Conservation (phyloP, 2,113 vertebrate species). For the Notothenia rossii region DNA sequence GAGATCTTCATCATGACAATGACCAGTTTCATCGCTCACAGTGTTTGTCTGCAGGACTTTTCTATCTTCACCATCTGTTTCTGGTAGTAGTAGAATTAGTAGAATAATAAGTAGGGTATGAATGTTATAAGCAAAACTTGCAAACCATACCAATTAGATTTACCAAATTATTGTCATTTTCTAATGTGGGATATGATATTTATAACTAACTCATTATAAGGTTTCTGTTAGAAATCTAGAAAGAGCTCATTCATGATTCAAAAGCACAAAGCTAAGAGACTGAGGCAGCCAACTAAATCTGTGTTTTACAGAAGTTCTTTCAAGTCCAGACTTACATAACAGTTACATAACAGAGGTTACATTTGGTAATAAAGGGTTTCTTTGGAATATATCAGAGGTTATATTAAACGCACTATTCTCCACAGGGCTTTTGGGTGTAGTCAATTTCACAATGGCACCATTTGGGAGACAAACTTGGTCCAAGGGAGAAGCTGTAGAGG, state of each 20-base stretch:
- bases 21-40: background rate
- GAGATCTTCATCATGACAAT: too few relatives aligned
- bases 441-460: slow-evolving; percentile 18
- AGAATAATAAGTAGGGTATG: background rate
- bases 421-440: slow-evolving; percentile 25
- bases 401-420: slow-evolving; percentile 17
- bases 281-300: background rate
- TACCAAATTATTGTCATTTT: background rate
- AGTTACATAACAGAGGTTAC: slow-evolving; percentile 51
- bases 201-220: too few relatives aligned
- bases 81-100: background rate
- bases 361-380: background rate
- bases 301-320: background rate
- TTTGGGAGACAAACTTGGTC: slow-evolving; percentile 15
- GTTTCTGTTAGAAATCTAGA: background rate
- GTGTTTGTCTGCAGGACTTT: background rate
- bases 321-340: background rate
- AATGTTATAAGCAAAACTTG: too few relatives aligned
- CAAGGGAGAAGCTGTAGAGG: background rate
- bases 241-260: background rate
- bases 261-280: background rate
- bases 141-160: too few relatives aligned
- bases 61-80: background rate
- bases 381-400: background rate
- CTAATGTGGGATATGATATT: background rate